phyloP scores from a whole-genome alignment of 2,113 vertebrate species.

The Cricetomys ansorgei region DNA sequence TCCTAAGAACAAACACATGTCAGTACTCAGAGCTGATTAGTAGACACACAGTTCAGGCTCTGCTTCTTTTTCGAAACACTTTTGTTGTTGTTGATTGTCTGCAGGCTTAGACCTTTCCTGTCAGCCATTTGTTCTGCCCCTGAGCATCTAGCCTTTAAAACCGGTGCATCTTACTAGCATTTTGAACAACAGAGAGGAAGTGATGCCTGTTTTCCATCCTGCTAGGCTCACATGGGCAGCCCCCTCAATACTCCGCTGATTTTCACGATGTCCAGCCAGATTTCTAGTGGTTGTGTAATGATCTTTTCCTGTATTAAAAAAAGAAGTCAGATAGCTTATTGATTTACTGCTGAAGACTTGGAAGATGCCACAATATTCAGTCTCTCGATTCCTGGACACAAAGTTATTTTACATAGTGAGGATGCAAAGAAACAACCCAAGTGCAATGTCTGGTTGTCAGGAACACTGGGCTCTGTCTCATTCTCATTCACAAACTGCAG shows the following conservation, averaged over 20 bases:
- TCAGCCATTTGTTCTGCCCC: slow-evolving; percentile 17
- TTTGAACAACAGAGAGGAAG: slow-evolving; percentile 41
- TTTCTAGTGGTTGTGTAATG: slow-evolving; percentile 20
- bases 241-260: background rate
- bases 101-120: slow-evolving; percentile 34
- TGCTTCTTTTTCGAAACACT: slow-evolving; percentile 30
- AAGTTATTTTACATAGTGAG: slow-evolving; percentile 31
- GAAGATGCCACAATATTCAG: background rate
- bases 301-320: background rate
- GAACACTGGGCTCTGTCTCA: background rate
- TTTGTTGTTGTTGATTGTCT: slow-evolving; percentile 1
- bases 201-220: background rate
- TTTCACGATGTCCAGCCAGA: background rate
- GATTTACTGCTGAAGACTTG: slow-evolving; percentile 1
- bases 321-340: background rate
- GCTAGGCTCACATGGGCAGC: background rate
- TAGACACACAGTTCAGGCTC: background rate
- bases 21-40: slow-evolving; percentile 61
- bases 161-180: slow-evolving; percentile 47
- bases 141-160: slow-evolving; percentile 43
- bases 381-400: background rate
- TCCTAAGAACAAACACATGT: background rate
- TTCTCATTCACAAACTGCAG: background rate
- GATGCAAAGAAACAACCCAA: slow-evolving; percentile 8
- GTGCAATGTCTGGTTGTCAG: slow-evolving; percentile 34